Evolutionary conservation across 37 sponge, comb jelly and placozoan species (phyloP).

Genomic region (Aplysina aerophoba): DNA sequence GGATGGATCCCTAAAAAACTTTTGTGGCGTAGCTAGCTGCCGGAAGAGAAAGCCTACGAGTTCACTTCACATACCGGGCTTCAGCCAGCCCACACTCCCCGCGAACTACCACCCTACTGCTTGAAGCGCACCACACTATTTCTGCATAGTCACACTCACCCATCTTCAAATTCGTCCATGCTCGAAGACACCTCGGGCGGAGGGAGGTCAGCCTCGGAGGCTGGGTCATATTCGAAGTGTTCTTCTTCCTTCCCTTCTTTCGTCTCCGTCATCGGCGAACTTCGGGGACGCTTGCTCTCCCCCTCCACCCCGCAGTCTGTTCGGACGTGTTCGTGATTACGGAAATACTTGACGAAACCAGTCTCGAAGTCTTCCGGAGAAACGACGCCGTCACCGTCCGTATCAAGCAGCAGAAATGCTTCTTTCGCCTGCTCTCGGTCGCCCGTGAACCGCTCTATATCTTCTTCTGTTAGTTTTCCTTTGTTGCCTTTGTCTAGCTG

Average conservation of each 20-base stretch:
- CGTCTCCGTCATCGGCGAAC: too few species aligned
- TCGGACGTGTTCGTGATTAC: background rate
- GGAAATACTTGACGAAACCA: conserved; percentile 65
- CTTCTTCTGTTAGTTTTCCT: conserved; percentile 62
- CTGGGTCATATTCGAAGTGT: conserved; percentile 71
- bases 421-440: conserved; percentile 50
- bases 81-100: too few species aligned
- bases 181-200: background rate
- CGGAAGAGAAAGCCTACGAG: too few species aligned
- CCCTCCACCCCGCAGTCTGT: background rate
- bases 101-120: too few species aligned
- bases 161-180: conserved; percentile 29
- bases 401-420: conserved; percentile 63
- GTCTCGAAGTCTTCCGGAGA: conserved; percentile 62
- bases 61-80: too few species aligned
- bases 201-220: conserved; percentile 38
- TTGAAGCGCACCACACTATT: too few species aligned
- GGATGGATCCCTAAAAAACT: too few species aligned
- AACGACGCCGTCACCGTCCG: conserved; percentile 63
- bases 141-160: background rate
- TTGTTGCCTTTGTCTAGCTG: conserved; percentile 26
- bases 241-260: conserved; percentile 46
- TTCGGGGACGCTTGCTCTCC: background rate
- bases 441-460: conserved; percentile 44
- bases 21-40: too few species aligned